Percentiles rank a stretch among this genome's conserved stretches.
phyloP scores from a whole-genome alignment of 1,140 invertebrate species.

The Lucilia cuprina region DNA sequence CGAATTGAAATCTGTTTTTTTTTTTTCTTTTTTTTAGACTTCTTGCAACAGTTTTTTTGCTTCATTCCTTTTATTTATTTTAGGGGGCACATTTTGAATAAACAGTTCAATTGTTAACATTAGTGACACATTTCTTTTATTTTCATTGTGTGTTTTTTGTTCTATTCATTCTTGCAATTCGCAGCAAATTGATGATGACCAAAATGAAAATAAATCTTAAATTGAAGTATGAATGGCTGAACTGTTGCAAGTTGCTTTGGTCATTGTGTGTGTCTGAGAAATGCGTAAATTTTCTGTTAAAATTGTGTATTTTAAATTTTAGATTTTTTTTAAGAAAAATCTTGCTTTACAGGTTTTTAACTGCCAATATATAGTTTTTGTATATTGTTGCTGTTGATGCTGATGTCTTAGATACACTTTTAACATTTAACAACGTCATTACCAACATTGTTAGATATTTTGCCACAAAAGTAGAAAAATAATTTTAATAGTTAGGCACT shows the following conservation, averaged over 20 bases:
- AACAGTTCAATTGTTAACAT: slow-evolving; percentile 14
- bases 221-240: neutral
- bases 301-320: neutral
- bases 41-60: neutral
- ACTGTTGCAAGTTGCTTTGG: neutral
- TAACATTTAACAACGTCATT: neutral
- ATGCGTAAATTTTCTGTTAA: neutral
- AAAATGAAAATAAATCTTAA: slow-evolving; percentile 9
- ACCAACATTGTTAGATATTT: neutral
- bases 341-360: neutral
- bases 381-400: neutral
- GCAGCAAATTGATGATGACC: neutral
- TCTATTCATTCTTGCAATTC: neutral
- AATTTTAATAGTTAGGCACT: neutral
- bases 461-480: neutral
- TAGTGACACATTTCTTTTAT: slow-evolving; percentile 2
- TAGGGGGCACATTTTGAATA: neutral
- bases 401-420: neutral
- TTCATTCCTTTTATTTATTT: neutral
- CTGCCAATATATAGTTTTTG: neutral
- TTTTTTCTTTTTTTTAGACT: neutral
- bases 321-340: neutral
- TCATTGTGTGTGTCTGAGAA: neutral
- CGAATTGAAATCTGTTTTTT: neutral
- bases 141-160: neutral